These are phyloP conservation scores for Euproctis similis DNA, from an alignment of 2,888 invertebrate genomes.

Conservation along the genomic window DNA sequence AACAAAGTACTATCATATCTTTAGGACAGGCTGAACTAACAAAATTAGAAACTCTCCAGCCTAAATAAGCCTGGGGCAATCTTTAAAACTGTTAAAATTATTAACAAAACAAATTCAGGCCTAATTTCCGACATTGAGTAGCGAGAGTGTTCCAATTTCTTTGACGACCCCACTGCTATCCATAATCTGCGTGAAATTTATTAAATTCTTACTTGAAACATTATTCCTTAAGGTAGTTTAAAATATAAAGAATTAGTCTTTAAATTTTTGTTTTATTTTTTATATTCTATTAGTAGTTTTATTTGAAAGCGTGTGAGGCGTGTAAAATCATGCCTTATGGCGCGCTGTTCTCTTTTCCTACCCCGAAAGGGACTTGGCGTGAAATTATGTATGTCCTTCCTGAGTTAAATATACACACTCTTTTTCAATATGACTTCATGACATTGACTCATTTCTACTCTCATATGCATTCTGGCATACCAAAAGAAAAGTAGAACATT, in stretches of 20 bases:
- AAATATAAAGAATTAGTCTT: not conserved
- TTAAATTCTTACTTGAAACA: not conserved
- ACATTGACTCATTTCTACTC: too few relatives aligned
- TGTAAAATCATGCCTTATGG: too few relatives aligned
- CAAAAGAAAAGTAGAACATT: not conserved
- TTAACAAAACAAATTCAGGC: slow-evolving; percentile 2
- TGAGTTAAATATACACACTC: too few relatives aligned
- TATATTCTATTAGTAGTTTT: not conserved
- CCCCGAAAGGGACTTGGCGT: too few relatives aligned
- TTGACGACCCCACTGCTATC: not conserved
- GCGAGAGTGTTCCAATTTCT: not conserved
- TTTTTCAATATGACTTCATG: too few relatives aligned
- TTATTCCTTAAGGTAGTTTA: not conserved
- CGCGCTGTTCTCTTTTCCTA: too few relatives aligned
- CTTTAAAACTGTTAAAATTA: not conserved
- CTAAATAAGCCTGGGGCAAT: not conserved
- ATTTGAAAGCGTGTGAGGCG: not conserved
- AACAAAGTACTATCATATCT: not conserved
- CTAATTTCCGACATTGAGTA: slow-evolving; percentile 3
- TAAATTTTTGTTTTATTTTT: not conserved
- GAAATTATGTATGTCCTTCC: too few relatives aligned
- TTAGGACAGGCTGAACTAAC: not conserved
- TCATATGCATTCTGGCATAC: too few relatives aligned
- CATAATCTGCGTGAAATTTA: not conserved
- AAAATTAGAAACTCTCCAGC: too few relatives aligned